A percentile compares a stretch with the other conserved stretches of the same genome.
Evolutionary conservation across 2,113 vertebrate genomes (phyloP).

Genomic region (Oreochromis spilurus): DNA sequence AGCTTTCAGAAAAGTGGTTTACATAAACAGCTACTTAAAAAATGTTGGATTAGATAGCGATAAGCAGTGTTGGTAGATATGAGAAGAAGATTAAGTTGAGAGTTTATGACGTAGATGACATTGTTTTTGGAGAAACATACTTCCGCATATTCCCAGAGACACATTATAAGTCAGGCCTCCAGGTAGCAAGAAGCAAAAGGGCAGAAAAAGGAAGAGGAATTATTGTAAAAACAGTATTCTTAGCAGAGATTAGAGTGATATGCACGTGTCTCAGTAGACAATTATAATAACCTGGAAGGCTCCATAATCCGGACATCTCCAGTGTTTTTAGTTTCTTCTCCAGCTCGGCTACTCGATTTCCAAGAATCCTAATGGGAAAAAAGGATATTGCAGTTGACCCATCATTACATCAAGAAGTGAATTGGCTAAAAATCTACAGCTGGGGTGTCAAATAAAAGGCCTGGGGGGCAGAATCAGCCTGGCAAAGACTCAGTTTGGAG

Average conservation of each 20-base stretch:
- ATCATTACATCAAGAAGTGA: not conserved
- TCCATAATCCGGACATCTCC: conserved; percentile 95
- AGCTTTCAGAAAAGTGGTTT: not conserved
- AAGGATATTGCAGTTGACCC: not conserved
- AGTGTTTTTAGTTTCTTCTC: conserved; percentile 93
- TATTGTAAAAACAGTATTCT: not conserved
- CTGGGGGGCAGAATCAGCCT: not conserved
- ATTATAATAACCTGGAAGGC: conserved; percentile 84
- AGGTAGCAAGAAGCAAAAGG: conserved; percentile 68
- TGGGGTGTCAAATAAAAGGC: not conserved
- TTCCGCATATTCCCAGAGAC: conserved; percentile 88
- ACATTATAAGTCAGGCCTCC: conserved; percentile 97
- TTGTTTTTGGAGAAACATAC: conserved; percentile 75
- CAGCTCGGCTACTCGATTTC: conserved; percentile 88
- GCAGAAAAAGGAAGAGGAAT: conserved; percentile 63
- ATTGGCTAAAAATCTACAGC: not conserved
- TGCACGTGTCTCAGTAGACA: not conserved
- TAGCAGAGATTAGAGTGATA: not conserved
- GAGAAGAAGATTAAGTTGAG: not conserved
- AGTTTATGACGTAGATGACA: not conserved
- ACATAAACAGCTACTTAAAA: not conserved
- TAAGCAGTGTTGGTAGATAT: not conserved
- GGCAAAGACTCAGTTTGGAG: not conserved
- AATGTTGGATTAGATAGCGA: not conserved
- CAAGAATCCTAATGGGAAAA: conserved; percentile 81